Evolutionary conservation across 2,888 invertebrate genomes (phyloP), one percentile per base, ranked within the genome.

Genomic region (Cerceris rybyensis): DNA sequence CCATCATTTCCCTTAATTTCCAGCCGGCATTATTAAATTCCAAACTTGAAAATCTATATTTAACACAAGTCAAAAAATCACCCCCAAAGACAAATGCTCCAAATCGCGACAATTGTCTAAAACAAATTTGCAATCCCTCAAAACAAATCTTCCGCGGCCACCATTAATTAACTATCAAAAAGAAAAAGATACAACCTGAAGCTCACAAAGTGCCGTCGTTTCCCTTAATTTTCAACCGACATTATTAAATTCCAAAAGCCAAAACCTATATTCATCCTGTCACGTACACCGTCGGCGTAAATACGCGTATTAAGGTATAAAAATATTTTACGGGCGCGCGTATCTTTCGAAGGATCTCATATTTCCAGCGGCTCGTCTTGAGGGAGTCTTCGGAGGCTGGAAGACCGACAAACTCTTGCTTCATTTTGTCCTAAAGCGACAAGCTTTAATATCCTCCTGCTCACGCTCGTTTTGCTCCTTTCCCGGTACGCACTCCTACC

Each of bases 371-470:
- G 73, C 54, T 68, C 60, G 70, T 64, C 64, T 67, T 43, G 67
- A 58, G 78, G 70, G 70, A 69, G 65, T 57, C 76, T 55, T 64
- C 43, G 52, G 46, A 71, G 65, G 63, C 75, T 52, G 70, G 60
- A 65, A 73, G 65, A 74, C 84, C 75, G 71, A 78, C 28, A 28
- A 28, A 83, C 78, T 82, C 77, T 78, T 88, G 89, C 89, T 90
- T 91, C 88, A 91, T 91, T 91, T 91, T 90, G 84, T 89, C 89
- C 90, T 91, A 91, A 91, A 92, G 87, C 91, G 92, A 92, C 92
- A 92, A 91, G 91, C 82, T 92, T 92, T 92, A 92, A 92, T 92
- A 92, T 91, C 90, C 80, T 81, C 66, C 80, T 69, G 78, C 74
- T 75, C 74, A 75, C 75, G 78, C 39, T 77, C 80, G 80, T 78